Percentiles rank a stretch among this genome's conserved stretches.
Conservation (phyloP, 2,113 vertebrate species). For the Gorsachius goisagi region DNA sequence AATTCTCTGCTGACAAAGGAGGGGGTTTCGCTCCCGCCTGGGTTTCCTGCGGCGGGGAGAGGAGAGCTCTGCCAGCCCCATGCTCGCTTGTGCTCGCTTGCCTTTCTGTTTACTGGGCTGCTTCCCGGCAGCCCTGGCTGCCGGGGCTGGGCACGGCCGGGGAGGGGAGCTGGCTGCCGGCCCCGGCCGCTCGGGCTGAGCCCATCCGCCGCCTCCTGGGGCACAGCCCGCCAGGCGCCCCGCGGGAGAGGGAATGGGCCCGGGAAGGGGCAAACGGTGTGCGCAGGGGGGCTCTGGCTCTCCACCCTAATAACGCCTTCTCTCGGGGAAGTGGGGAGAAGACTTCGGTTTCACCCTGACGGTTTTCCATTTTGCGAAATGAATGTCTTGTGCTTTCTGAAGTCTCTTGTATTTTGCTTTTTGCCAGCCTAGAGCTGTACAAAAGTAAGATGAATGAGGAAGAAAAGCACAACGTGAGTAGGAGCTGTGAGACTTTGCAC, state of each 20-base stretch:
- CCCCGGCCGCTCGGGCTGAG: neutral
- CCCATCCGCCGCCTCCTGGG: neutral
- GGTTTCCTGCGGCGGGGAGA: neutral
- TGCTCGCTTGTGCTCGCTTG: neutral
- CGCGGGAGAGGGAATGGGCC: neutral
- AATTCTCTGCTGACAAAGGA: neutral
- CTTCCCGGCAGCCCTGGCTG: neutral
- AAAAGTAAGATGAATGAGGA: neutral
- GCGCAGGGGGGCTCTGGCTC: neutral
- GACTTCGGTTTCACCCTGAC: neutral
- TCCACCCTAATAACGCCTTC: neutral
- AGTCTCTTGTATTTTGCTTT: neutral
- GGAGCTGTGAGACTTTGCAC: neutral
- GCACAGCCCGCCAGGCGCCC: neutral
- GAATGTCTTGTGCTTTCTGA: neutral
- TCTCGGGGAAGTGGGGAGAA: neutral
- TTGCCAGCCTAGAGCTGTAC: neutral
- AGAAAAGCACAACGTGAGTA: neutral
- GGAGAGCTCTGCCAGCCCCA: neutral
- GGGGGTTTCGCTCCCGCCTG: neutral
- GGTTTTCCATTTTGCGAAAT: neutral
- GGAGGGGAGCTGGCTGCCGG: neutral
- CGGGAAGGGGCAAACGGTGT: neutral
- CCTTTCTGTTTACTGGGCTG: neutral
- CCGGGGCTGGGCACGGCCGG: neutral